These are phyloP conservation scores for Anorthoa munda DNA, from an alignment of 2,888 invertebrate genomes.

Conservation along the genomic window DNA sequence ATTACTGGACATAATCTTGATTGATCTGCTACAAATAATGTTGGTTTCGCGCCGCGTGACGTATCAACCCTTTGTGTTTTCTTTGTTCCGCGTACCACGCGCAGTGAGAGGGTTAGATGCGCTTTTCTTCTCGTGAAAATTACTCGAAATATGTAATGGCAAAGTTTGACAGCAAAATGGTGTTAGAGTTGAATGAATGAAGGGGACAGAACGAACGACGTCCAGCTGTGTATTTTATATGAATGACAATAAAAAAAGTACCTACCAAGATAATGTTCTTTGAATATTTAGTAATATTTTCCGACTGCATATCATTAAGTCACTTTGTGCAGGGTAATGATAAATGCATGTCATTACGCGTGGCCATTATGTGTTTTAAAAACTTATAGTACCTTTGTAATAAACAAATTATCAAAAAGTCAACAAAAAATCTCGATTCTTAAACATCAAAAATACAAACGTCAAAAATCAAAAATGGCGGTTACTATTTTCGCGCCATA, in stretches of 20 bases:
- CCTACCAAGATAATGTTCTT: constrained; percentile 42
- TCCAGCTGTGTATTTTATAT: constrained; percentile 44
- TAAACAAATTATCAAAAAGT: constrained; percentile 26
- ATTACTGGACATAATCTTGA: constrained; percentile 89
- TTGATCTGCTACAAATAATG: constrained; percentile 89
- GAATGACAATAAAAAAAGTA: constrained; percentile 39
- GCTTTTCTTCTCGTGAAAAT: constrained; percentile 69
- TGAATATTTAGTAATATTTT: constrained; percentile 53
- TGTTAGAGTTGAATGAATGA: constrained; percentile 13
- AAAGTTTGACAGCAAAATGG: constrained; percentile 6
- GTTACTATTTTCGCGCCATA: constrained; percentile 50
- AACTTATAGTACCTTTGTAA: constrained; percentile 28
- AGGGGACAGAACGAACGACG: constrained; percentile 13
- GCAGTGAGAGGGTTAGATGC: constrained; percentile 73
- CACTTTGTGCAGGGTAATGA: constrained; percentile 39
- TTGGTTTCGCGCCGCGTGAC: constrained; percentile 77
- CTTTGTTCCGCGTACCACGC: constrained; percentile 66
- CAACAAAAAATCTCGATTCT: constrained; percentile 3
- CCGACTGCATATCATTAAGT: constrained; percentile 54
- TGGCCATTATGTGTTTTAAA: constrained; percentile 47
- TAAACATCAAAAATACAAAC: constrained; percentile 9
- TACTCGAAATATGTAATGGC: constrained; percentile 14
- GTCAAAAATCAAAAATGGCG: constrained; percentile 32
- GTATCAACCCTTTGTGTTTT: constrained; percentile 71
- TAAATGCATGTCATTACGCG: constrained; percentile 52